Evolutionary conservation across 2,113 vertebrate genomes (phyloP), one percentile per base, ranked within the genome.

Genomic region (Micromys minutus): DNA sequence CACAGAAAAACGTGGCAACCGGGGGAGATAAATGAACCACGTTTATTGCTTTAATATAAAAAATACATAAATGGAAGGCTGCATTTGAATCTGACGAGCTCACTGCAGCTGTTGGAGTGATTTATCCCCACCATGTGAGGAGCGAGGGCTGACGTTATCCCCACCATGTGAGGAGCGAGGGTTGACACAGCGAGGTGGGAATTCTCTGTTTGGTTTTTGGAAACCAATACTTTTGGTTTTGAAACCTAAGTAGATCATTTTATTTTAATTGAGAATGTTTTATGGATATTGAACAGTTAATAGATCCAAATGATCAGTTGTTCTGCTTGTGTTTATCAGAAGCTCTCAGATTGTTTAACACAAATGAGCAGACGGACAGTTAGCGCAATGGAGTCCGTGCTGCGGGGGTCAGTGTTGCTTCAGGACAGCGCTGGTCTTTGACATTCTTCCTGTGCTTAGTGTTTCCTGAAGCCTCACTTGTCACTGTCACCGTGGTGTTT

Each of bases 21-120:
- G 97, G 96, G 97, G 94, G 98, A 98, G 98, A 99, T 98, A 98
- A 99, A 99, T 99, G 98, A 98, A 98, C 98, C 98, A 97, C 98
- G 98, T 98, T 98, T 99, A 99, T 99, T 98, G 98, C 98, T 98
- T 98, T 99, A 99, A 99, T 99, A 98, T 98, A 98, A 98, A 99
- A 99, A 99, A 98, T 98, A 99, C 98, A 98, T 98, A 99, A 99
- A 99, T 98, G 98, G 98, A 98, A 98, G 98, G 96, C 97, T 98
- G 98, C 97, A 98, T 98, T 98, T 98, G 98, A 98, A 98, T 99
- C 98, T 98, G 98, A 99, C 98, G 97, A 98, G 98, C 98, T 98
- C 97, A 98, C 98, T 98, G 98, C 98, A 96, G 97, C 98, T 97
- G 95, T 98, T 98, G 96, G 95, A 98, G 95, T 98, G 98, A 98